A percentile compares a stretch with the other conserved stretches of the same genome.
Conservation (phyloP, 2,113 vertebrate genomes). For the Caretta caretta region DNA sequence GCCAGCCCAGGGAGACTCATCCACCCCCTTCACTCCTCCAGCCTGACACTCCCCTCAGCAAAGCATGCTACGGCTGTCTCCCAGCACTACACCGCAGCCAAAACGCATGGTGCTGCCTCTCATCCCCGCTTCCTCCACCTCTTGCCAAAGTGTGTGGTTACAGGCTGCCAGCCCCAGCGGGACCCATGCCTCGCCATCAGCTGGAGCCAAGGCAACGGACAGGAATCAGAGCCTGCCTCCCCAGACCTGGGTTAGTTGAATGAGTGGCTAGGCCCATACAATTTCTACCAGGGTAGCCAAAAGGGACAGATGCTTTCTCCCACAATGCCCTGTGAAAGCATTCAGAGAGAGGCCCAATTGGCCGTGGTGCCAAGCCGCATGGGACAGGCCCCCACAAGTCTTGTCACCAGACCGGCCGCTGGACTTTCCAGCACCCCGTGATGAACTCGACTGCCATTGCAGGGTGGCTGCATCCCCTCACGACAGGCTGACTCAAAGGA, state of each 20-base stretch:
- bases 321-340: not conserved
- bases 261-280: rapidly evolving
- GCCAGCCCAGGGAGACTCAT: not conserved
- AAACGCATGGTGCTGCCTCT: not conserved
- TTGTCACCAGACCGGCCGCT: not conserved
- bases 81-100: rapidly evolving
- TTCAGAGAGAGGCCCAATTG: not conserved
- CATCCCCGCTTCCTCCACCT: not conserved
- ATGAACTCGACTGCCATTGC: not conserved
- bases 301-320: not conserved
- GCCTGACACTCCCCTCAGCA: not conserved
- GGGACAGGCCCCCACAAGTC: too few relatives aligned
- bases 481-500: not conserved
- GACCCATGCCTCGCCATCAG: not conserved
- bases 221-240: not conserved
- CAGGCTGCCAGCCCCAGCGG: not conserved
- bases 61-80: not conserved
- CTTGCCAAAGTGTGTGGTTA: not conserved
- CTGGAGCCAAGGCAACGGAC: not conserved
- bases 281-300: not conserved
- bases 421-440: not conserved
- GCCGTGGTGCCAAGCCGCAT: too few relatives aligned
- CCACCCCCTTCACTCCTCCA: rapidly evolving
- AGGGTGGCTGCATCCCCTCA: not conserved
- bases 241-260: not conserved